Percentiles rank a stretch among this genome's conserved stretches.
phyloP scores from a whole-genome alignment of 2,797 vertebrate species.

The Anas acuta region DNA sequence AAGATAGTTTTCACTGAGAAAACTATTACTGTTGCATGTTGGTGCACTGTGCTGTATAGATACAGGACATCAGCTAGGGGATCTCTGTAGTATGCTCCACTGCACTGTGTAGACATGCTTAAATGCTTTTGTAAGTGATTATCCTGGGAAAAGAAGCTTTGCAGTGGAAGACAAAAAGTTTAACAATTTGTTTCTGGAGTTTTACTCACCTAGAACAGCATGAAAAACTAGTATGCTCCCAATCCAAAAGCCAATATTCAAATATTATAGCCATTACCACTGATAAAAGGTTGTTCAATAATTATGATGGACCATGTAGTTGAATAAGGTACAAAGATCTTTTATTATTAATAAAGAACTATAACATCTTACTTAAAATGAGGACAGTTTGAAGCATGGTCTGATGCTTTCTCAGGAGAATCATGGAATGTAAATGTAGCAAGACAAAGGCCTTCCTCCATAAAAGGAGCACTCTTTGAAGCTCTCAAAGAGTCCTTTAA shows the following conservation, averaged over 20 bases:
- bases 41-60: background rate
- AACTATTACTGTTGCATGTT: background rate
- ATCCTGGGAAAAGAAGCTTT: background rate
- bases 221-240: background rate
- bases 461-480: background rate
- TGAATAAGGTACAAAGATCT: background rate
- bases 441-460: background rate
- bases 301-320: background rate
- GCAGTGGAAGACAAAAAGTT: background rate
- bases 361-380: background rate
- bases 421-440: background rate
- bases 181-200: background rate
- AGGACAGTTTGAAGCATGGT: background rate
- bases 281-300: background rate
- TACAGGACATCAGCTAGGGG: background rate
- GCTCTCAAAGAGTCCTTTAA: background rate
- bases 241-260: background rate
- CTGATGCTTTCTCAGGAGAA: constrained; percentile 21
- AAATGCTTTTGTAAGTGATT: background rate
- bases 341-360: constrained; percentile 35
- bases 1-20: background rate
- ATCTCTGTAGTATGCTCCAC: background rate
- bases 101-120: rapidly evolving
- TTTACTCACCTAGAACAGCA: background rate
- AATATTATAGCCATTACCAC: background rate